These are phyloP conservation scores for Linnaemya tessellans DNA, from an alignment of 2,888 invertebrate species.

Conservation along the genomic window DNA sequence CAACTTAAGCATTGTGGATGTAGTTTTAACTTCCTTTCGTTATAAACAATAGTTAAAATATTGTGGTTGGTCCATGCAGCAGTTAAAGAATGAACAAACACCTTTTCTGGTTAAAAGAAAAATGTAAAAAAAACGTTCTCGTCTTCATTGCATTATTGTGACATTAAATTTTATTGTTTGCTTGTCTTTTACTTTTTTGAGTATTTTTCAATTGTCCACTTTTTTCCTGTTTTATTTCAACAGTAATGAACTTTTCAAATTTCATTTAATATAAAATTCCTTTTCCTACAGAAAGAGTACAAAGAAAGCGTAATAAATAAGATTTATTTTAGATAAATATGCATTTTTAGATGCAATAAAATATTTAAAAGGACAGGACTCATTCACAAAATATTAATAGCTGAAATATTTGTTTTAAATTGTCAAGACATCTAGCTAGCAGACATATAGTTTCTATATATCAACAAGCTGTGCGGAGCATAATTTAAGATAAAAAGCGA, in stretches of 20 bases:
- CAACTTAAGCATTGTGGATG: slow-evolving; percentile 10
- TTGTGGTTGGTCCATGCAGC: slow-evolving; percentile 47
- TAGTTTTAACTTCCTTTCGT: slow-evolving; percentile 43
- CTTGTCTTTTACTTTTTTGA: slow-evolving; percentile 12
- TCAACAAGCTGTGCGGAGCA: no score
- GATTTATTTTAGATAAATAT: background rate
- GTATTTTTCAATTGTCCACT: slow-evolving; percentile 27
- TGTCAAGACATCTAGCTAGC: no score
- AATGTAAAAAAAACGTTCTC: slow-evolving; percentile 35
- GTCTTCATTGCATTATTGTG: slow-evolving; percentile 55
- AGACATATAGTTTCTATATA: no score
- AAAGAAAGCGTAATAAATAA: background rate
- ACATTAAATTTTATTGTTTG: slow-evolving; percentile 51
- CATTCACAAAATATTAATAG: no score
- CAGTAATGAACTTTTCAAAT: slow-evolving; percentile 41
- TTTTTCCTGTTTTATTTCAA: slow-evolving; percentile 3
- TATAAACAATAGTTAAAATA: slow-evolving; percentile 53
- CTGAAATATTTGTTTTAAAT: no score
- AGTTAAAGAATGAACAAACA: slow-evolving; percentile 52
- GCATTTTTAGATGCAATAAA: no score
- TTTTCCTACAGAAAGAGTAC: background rate
- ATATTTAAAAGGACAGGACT: no score
- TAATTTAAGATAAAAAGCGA: no score
- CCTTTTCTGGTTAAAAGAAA: slow-evolving; percentile 37
- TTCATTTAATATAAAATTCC: background rate